phyloP scores from a whole-genome alignment of 2,888 invertebrate genomes.

The Chesias legatella region DNA sequence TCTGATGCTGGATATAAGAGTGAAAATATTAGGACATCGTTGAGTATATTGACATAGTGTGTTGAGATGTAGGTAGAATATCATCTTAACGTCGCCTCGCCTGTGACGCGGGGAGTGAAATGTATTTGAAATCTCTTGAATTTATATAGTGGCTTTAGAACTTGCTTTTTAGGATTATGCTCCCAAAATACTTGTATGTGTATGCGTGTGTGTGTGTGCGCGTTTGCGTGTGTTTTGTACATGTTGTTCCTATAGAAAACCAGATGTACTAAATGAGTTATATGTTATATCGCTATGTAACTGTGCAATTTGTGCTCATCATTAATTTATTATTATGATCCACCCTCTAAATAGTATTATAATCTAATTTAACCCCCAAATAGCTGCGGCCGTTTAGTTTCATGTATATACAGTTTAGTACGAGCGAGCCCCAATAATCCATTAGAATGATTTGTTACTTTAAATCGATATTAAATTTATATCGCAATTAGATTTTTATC shows the following conservation, averaged over 20 bases:
- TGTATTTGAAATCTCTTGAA: slow-evolving; percentile 16
- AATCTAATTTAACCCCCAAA: background rate
- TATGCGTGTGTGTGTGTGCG: too few species aligned
- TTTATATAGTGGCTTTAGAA: slow-evolving; percentile 8
- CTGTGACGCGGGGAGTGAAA: slow-evolving; percentile 7
- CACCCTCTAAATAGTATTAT: background rate
- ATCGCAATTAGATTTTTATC: slow-evolving; percentile 19
- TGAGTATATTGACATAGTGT: slow-evolving; percentile 18
- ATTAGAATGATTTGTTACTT: slow-evolving; percentile 22
- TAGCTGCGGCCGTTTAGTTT: background rate
- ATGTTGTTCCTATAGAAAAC: too few species aligned
- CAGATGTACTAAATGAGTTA: too few species aligned
- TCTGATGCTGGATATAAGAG: slow-evolving; percentile 23
- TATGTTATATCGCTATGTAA: too few species aligned
- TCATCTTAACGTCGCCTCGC: slow-evolving; percentile 14
- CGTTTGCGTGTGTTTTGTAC: too few species aligned
- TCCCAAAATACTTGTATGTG: too few species aligned
- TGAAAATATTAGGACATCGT: slow-evolving; percentile 17
- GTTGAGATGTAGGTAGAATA: slow-evolving; percentile 13
- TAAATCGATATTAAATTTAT: slow-evolving; percentile 16
- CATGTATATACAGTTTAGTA: background rate
- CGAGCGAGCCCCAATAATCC: too few species aligned
- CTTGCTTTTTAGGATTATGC: too few species aligned
- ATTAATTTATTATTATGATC: background rate
- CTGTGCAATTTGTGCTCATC: too few species aligned